Conservation (phyloP, 2,113 vertebrate genomes). For the Limanda limanda region DNA sequence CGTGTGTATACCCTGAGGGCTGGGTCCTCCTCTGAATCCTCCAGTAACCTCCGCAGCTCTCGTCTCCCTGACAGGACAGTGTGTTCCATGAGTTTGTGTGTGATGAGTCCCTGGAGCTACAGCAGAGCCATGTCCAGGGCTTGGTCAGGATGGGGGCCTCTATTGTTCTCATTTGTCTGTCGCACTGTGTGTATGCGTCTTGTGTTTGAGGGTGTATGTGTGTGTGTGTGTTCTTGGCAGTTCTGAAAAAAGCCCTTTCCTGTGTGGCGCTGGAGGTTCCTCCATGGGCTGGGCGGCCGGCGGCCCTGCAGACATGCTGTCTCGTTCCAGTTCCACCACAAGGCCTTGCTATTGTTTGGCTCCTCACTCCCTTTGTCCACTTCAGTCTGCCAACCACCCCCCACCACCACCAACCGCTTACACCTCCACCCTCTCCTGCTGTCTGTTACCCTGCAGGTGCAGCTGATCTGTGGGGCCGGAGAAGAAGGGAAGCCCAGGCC, state of each 20-base stretch:
- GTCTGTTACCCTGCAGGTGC: constrained; percentile 73
- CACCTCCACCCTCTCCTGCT: constrained; percentile 54
- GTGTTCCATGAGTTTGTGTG: constrained; percentile 61
- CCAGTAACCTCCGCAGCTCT: constrained; percentile 35
- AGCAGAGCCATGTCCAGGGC: constrained; percentile 58
- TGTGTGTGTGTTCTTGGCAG: constrained; percentile 7
- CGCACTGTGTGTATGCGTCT: constrained; percentile 47
- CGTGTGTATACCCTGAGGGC: background rate
- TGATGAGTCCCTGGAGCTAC: constrained; percentile 71
- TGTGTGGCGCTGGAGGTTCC: constrained; percentile 78
- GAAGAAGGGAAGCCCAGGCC: constrained; percentile 63
- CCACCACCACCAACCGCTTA: constrained; percentile 12
- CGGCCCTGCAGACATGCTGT: constrained; percentile 81
- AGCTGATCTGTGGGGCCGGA: constrained; percentile 53
- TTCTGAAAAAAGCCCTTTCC: constrained; percentile 80
- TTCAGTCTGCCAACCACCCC: constrained; percentile 33
- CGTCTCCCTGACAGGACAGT: constrained; percentile 35
- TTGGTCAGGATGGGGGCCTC: constrained; percentile 66
- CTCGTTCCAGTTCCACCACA: constrained; percentile 77
- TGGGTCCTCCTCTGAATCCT: constrained; percentile 8
- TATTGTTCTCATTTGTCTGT: constrained; percentile 65
- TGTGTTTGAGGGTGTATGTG: too few species aligned
- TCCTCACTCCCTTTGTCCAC: constrained; percentile 74
- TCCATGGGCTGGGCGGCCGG: constrained; percentile 59
- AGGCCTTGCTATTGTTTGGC: constrained; percentile 83